Base-by-base conservation (phyloP, 2,888 invertebrate genomes). In the Tricholauxania praeusta region DNA sequence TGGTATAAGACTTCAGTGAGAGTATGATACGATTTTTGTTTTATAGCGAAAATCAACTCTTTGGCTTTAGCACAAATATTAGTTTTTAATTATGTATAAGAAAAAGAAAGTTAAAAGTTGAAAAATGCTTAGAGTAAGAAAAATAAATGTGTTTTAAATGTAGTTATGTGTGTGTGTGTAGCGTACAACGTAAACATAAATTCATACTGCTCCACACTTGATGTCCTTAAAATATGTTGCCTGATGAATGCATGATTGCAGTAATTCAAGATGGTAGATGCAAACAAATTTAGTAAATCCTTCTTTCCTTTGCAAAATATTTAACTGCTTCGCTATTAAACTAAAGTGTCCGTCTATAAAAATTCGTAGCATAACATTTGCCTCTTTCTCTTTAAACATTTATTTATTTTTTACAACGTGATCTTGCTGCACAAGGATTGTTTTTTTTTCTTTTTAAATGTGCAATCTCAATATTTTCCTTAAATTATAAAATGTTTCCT, bases 1-100 rank as follows among this genome's bases (percentile, higher is more conserved):
- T 39, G 39, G 7, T 39, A 39, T 39, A 7, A 7, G 10, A 39
- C 39, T 39, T 39, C 39, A 39, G 10, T 39, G 7, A 39, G 39
- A 39, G 39, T 39, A 1, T 39, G 39, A 39, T 39, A 39, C 8
- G n/a, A 17, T 53, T 53, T 53, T 53, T 53, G n/a, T 53, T 53
- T 53, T 53, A 10, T 53, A 53, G 19, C n/a, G 53, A 53, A 53
- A 19, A 17, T 12, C n/a, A 55, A 53, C 52, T 53, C 32, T 51
- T 60, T 60, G 51, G 62, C 70, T 63, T 70, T 63, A 70, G 70
- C 70, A 70, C 70, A 70, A 63, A 70, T 70, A 69, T 69, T 60
- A 62, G 60, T 60, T 69, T 59, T 19, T 51, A 51, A 51, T 17
- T 65, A 22, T 39, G 53, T 14, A 53, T n/a, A 67, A 55, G n/a